Base-by-base conservation (phyloP, 2,888 invertebrate genomes). In the Ormyrus thymus region DNA sequence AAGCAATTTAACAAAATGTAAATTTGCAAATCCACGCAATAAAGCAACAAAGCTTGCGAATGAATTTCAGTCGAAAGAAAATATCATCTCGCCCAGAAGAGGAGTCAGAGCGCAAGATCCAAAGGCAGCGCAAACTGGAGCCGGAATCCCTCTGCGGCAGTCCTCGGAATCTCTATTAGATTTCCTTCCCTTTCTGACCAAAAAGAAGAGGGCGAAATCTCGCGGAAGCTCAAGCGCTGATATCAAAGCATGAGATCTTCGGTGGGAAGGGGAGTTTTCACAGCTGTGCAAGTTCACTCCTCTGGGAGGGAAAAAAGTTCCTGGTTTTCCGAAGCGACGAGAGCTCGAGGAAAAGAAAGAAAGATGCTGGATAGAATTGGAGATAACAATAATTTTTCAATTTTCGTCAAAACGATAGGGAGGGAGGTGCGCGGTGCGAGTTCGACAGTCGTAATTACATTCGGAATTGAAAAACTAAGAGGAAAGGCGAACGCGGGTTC, bases 351-450 rank as follows among this genome's bases (percentile, higher is more conserved):
- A 13, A 48, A 9, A 45, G 29, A 29, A 29, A 29, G 29, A 43
- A 58, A 64, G 46, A 13, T 5, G 45, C 51, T 53, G 13, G 71
- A 6, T 2, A 10, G 29, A 46, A 62, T 65, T 59, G 65, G 53
- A 72, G 77, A 72, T 77, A 77, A 66, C 77, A 72, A 77, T 72
- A 66, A 72, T 77, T 77, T 72, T 77, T 66, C 72, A 65, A 77
- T 77, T 77, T 72, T n/a, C 71, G 10, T 64, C 51, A 7, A 3
- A 45, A 43, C 11, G 64, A 73, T 46, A 29, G 55, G 13, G 51
- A 50, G 61, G 53, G 7, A 13, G 8, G 11, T 46, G n/a, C 29
- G n/a, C 11, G 10, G 50, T 55, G 2, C 43, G 11, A 48, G 11
- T 0, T 1, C 56, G n/a, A 45, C 75, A 51, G 29, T 43, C 5